A percentile compares a stretch with the other conserved stretches of the same genome.
Evolutionary conservation across 1,140 invertebrate genomes (phyloP).

Genomic region (Drosophila sucinea): DNA sequence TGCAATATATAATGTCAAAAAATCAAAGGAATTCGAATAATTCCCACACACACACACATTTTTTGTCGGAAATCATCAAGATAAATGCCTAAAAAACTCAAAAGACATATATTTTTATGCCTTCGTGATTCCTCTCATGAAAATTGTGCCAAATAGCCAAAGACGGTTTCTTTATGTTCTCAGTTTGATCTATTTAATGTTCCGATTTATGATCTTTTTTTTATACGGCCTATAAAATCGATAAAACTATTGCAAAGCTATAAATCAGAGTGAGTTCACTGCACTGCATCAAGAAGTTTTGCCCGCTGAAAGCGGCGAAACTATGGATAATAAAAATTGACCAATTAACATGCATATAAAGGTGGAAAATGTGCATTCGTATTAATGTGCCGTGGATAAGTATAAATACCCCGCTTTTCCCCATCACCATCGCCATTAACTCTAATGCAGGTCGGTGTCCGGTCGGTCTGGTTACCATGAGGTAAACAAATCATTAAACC

Average conservation of each 20-base stretch:
- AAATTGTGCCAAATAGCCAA: slow-evolving; percentile 21
- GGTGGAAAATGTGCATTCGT: slow-evolving; percentile 26
- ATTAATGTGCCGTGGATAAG: slow-evolving; percentile 61
- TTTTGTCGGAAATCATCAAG: background rate
- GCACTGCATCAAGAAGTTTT: slow-evolving; percentile 26
- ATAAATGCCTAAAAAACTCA: background rate
- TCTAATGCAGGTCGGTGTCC: background rate
- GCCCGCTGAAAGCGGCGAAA: background rate
- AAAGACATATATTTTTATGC: slow-evolving; percentile 22
- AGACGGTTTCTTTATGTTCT: slow-evolving; percentile 15
- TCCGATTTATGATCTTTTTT: slow-evolving; percentile 24
- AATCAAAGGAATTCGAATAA: background rate
- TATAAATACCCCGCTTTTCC: slow-evolving; percentile 37
- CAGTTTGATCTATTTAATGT: slow-evolving; percentile 29
- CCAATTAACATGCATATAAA: slow-evolving; percentile 48
- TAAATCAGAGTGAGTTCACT: slow-evolving; percentile 49
- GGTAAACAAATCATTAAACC: slow-evolving; percentile 31
- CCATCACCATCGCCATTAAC: background rate
- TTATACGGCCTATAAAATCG: slow-evolving; percentile 31
- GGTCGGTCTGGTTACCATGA: background rate
- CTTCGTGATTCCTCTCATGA: background rate
- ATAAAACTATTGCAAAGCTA: slow-evolving; percentile 51
- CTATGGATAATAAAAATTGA: slow-evolving; percentile 60
- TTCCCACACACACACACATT: background rate
- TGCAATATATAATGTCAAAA: background rate